Conservation (phyloP, 2,113 vertebrate species). For the Eretmochelys imbricata region DNA sequence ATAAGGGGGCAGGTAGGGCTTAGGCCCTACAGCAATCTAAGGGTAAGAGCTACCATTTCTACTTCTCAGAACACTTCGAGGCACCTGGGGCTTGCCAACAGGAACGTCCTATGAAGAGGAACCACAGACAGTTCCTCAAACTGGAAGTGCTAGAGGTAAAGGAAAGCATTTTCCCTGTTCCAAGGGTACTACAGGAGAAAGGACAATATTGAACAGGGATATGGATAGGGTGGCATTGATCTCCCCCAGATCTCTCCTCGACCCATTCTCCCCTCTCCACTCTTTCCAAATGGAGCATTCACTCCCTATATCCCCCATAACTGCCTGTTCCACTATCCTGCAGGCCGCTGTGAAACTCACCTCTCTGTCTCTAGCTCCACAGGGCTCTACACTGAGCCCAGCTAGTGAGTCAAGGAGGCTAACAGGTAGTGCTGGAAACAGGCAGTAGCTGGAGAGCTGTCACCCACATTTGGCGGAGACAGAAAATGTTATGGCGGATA, state of each 20-base stretch:
- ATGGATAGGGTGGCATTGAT: not conserved
- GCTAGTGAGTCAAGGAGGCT: not conserved
- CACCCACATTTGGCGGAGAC: not conserved
- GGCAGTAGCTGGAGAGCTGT: not conserved
- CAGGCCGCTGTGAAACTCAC: not conserved
- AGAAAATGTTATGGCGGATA: not conserved
- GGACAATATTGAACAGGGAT: not conserved
- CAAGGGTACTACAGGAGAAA: not conserved
- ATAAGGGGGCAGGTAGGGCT: not conserved
- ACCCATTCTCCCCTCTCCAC: not conserved
- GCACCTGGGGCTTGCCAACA: not conserved
- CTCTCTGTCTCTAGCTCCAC: not conserved
- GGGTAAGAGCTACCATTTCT: not conserved
- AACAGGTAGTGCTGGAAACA: accelerated
- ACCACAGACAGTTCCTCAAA: not conserved
- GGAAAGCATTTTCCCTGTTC: not conserved
- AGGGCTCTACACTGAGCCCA: accelerated
- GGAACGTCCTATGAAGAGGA: not conserved
- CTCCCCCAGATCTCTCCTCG: not conserved
- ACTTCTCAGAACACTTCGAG: not conserved
- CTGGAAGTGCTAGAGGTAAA: not conserved
- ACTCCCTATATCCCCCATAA: not conserved
- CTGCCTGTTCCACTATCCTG: not conserved
- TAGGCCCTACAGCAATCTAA: not conserved
- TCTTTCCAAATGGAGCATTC: not conserved